phyloP scores from a whole-genome alignment of 1,140 invertebrate species.

The Trachymyrmex septentrionalis region DNA sequence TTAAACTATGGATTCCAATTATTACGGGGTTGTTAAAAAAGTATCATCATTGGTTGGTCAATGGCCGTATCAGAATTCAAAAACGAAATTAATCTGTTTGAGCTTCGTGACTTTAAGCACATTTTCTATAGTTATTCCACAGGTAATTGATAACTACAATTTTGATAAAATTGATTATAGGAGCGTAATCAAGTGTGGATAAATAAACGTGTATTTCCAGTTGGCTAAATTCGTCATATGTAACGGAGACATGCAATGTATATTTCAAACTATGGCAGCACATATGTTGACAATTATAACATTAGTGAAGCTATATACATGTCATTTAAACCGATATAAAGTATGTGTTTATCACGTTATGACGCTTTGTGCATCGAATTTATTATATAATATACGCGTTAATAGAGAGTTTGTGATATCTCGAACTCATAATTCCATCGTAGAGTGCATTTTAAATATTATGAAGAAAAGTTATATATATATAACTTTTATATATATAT shows the following conservation, averaged over 20 bases:
- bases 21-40: constrained; percentile 19
- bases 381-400: too few relatives aligned
- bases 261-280: constrained; percentile 25
- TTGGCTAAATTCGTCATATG: not conserved
- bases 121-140: constrained; percentile 3
- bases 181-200: not conserved
- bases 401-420: not conserved
- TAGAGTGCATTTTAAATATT: not conserved
- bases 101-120: not conserved
- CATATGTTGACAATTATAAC: constrained; percentile 17
- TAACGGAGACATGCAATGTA: constrained; percentile 1
- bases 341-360: not conserved
- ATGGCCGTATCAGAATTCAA: not conserved
- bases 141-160: not conserved
- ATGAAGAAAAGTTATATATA: not conserved
- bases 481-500: too few relatives aligned
- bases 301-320: constrained; percentile 40
- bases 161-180: not conserved
- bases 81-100: not conserved
- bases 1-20: not conserved
- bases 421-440: not conserved
- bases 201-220: constrained; percentile 10
- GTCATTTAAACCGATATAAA: constrained; percentile 33
- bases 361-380: not conserved
- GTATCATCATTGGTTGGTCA: constrained; percentile 21